These are phyloP conservation scores for Enteromius viviparus DNA, from an alignment of 2,797 vertebrate genomes.

Conservation along the genomic window DNA sequence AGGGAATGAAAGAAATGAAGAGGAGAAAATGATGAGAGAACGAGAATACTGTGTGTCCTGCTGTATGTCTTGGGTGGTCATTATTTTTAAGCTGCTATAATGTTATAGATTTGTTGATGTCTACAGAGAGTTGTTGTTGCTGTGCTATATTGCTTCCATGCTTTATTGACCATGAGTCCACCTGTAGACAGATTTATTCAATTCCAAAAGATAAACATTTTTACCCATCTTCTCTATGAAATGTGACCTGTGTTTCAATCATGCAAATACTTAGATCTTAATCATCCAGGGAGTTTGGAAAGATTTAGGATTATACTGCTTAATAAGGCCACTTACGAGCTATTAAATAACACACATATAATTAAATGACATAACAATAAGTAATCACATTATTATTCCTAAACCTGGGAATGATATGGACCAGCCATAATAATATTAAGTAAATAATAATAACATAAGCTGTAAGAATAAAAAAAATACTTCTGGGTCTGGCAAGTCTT, in stretches of 20 bases:
- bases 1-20: neutral
- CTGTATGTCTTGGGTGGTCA: neutral
- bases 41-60: neutral
- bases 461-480: neutral
- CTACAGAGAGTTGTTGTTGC: neutral
- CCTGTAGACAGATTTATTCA: neutral
- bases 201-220: neutral
- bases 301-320: neutral
- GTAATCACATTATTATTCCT: neutral
- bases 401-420: neutral
- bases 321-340: neutral
- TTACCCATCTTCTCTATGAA: slow-evolving; percentile 1
- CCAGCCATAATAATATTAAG: too few species aligned
- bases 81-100: neutral
- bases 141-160: neutral
- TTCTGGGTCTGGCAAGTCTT: neutral
- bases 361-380: neutral
- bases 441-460: too few species aligned
- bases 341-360: neutral
- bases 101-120: slow-evolving; percentile 10
- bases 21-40: slow-evolving; percentile 16
- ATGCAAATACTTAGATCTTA: neutral
- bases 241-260: neutral
- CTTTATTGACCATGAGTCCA: neutral
- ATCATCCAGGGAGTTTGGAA: neutral